Evolutionary conservation across 2,797 vertebrate species (phyloP).

Genomic region (Sebastes variabilis): DNA sequence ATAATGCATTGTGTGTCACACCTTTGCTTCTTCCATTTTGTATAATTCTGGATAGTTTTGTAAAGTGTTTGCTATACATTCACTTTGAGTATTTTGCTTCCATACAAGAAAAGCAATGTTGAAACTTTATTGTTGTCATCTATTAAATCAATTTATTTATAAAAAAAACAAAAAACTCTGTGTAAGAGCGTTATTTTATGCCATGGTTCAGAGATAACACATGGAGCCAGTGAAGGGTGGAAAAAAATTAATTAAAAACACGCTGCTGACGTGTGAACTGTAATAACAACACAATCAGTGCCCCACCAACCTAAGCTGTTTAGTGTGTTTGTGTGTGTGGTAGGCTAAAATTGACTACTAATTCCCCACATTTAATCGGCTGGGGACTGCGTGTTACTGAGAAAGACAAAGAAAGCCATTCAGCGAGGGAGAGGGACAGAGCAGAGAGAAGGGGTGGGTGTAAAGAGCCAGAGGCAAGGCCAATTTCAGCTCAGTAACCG

Average conservation of each 20-base stretch:
- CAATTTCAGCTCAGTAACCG: slow-evolving; percentile 74
- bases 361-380: slow-evolving; percentile 88
- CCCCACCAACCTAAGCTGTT: slow-evolving; percentile 77
- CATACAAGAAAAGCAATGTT: slow-evolving; percentile 80
- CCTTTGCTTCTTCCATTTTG: slow-evolving; percentile 77
- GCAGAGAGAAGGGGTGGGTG: slow-evolving; percentile 68
- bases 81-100: slow-evolving; percentile 77
- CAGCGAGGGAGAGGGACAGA: slow-evolving; percentile 59
- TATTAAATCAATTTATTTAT: slow-evolving; percentile 86
- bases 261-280: slow-evolving; percentile 74
- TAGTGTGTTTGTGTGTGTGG: slow-evolving; percentile 80
- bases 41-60: slow-evolving; percentile 82
- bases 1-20: slow-evolving; percentile 71
- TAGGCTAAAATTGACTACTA: slow-evolving; percentile 86
- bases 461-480: slow-evolving; percentile 74
- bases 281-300: slow-evolving; percentile 77
- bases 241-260: slow-evolving; percentile 58
- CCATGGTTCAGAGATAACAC: slow-evolving; percentile 6
- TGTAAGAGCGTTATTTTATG: slow-evolving; percentile 50
- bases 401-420: slow-evolving; percentile 77
- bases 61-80: slow-evolving; percentile 80
- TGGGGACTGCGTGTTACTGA: slow-evolving; percentile 80
- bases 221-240: slow-evolving; percentile 10
- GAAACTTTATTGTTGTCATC: slow-evolving; percentile 81
- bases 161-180: slow-evolving; percentile 53